Conservation (phyloP, 2,113 vertebrate species). For the Myrmecophaga tridactyla region DNA sequence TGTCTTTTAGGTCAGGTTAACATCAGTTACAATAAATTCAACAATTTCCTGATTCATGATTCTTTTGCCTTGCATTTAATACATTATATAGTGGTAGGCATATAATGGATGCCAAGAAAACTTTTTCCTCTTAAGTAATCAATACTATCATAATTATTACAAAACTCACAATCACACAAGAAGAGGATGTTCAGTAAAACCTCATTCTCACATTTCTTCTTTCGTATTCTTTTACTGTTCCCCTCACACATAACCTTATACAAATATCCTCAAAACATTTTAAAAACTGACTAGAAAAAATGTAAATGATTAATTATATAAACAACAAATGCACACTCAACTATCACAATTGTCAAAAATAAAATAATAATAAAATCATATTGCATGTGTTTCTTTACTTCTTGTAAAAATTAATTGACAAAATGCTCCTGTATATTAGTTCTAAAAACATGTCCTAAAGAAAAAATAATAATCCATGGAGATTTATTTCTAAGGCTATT, state of each 20-base stretch:
- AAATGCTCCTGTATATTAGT: neutral
- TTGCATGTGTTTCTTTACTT: neutral
- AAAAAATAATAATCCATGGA: neutral
- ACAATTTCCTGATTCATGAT: neutral
- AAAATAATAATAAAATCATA: neutral
- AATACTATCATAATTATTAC: neutral
- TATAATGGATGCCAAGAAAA: neutral
- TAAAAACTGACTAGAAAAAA: neutral
- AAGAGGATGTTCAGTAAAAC: neutral
- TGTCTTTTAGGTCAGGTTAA: neutral
- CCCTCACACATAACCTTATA: neutral
- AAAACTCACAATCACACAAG: neutral
- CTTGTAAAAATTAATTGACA: neutral
- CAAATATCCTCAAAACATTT: neutral
- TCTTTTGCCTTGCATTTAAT: neutral
- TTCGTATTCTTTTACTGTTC: neutral
- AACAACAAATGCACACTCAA: neutral
- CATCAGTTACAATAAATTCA: neutral
- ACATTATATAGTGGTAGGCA: neutral
- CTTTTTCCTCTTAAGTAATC: neutral
- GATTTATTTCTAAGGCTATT: conserved; percentile 1
- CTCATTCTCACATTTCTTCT: neutral
- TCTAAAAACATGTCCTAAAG: neutral
- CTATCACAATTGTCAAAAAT: neutral
- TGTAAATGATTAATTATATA: neutral